Base-by-base conservation (phyloP, 2,888 invertebrate species). In the Nyleta sp. region DNA sequence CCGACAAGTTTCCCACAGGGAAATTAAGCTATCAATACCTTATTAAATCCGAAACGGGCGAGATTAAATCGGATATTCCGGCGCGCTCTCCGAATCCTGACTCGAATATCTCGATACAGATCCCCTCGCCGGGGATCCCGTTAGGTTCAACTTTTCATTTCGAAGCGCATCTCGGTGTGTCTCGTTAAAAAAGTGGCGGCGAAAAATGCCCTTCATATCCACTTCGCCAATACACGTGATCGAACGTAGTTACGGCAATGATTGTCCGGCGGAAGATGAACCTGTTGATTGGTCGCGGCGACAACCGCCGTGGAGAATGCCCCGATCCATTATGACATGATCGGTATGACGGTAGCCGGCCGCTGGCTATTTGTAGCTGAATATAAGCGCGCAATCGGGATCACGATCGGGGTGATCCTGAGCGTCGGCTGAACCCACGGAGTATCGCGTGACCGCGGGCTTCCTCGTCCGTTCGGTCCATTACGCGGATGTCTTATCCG, bases 401-500 rank as follows among this genome's bases (percentile, higher is more conserved):
- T 78, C 75, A 59, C 73, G 62, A 81, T 78, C 76, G 55, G 53
- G 68, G 35, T 81, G 80, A 80, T 81, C 73, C 44, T 38, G 44
- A 68, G 40, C 52, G 57, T 50, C 31, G 65, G 59, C 71, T 70
- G 80, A 80, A 71, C 74, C 65, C 65, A 62, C 74, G 73, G 50
- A 55, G 75, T 82, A 83, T 86, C 86, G 86, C 85, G 83, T 85
- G 86, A 84, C 83, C 76, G 73, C 10, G 83, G 75, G 76, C 80
- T 84, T 81, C 81, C 77, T 78, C 76, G 70, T 75, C 81, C 75
- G 52, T 52, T 52, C 18, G 52, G 64, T 72, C 55, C 55, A 83
- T 83, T 84, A 83, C 79, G 75, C 80, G 74, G 52, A 59, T 7
- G n/a, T 71, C 64, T 81, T 83, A 83, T 82, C 81, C 80, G 74